A percentile compares a stretch with the other conserved stretches of the same genome.
Evolutionary conservation across 2,113 vertebrate genomes (phyloP).

Genomic region (Caracal caracal): DNA sequence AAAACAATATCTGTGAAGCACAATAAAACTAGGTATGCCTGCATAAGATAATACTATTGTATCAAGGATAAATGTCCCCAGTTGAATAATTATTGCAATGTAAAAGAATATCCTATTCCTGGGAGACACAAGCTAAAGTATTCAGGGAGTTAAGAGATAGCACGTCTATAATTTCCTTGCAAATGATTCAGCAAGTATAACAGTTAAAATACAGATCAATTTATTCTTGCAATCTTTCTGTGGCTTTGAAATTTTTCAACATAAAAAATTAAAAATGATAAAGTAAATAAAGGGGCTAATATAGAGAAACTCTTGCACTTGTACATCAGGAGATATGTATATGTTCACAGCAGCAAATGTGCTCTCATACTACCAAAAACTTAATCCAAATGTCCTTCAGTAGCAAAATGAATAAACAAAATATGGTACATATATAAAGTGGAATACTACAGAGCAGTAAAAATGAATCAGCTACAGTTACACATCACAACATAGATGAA

Average conservation of each 20-base stretch:
- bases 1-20: neutral
- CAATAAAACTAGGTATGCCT: neutral
- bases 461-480: neutral
- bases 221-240: neutral
- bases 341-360: neutral
- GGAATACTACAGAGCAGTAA: slow-evolving; percentile 3
- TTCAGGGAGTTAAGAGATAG: neutral
- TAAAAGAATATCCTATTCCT: neutral
- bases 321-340: neutral
- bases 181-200: slow-evolving; percentile 11
- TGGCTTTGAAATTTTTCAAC: neutral
- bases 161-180: neutral
- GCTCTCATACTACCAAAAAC: neutral
- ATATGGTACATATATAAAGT: neutral
- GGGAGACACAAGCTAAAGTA: neutral
- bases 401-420: slow-evolving; percentile 3
- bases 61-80: neutral
- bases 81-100: neutral
- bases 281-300: neutral
- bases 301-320: neutral
- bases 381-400: neutral
- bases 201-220: slow-evolving; percentile 12
- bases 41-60: neutral
- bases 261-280: neutral
- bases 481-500: neutral